Evolutionary conservation across 1,140 invertebrate species (phyloP), one percentile per base, ranked within the genome.

Genomic region (Stratiolaelaps scimitus): DNA sequence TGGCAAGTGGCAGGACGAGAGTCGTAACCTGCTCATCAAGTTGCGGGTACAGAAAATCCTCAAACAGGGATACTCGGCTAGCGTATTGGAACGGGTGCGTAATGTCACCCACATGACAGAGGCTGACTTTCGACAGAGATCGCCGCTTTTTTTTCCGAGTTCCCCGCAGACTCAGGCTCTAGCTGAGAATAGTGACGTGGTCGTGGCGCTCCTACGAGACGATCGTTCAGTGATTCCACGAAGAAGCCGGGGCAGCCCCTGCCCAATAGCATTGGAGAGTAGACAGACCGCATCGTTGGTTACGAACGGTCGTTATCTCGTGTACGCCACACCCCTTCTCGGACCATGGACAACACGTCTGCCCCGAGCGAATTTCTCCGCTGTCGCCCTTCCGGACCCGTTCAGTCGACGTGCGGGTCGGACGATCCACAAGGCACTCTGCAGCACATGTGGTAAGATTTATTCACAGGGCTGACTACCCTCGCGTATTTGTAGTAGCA

Each of bases 1-100:
- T n/a, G 53, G 26, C 53, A 60, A 60, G 34, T 60, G 53, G 53
- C 53, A 60, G 20, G 53, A 60, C 10, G 53, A 60, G 23, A 34
- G 34, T 15, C 53, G 53, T 26, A 60, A 60, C 26, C 53, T 60
- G 15, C 53, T 60, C 20, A 23, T 60, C 17, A 60, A 60, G 34
- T 26, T 60, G 4, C 26, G 53, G 2, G 53, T 60, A 15, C 53
- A 60, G 23, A 60, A 60, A 60, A 23, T 60, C 26, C 53, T 60
- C 20, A 60, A 60, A 34, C 15, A 60, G 15, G 53, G 53, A 60
- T 60, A 29, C 23, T 29, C 53, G 15, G 26, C 53, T 17, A 60
- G 53, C 20, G 26, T 60, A 26, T 17, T 34, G 4, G 53, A 34
- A 26, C 15, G 23, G 26, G 53, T 26, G 53, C 53, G 26, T 15